Conservation (phyloP, 2,797 vertebrate genomes). For the Myoxocephalus aenaeus region DNA sequence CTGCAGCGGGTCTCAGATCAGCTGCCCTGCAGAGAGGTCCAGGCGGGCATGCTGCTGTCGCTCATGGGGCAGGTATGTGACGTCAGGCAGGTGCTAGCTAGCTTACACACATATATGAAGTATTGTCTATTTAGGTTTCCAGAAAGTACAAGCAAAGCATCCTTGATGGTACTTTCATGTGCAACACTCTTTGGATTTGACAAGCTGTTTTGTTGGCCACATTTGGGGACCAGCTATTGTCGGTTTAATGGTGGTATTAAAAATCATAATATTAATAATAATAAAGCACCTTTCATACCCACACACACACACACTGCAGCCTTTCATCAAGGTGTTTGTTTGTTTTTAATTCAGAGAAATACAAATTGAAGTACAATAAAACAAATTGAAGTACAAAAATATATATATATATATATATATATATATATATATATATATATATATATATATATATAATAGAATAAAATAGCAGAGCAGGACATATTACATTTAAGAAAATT, state of each 20-base stretch:
- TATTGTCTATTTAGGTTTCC: not conserved
- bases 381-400: not conserved
- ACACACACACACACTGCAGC: not conserved
- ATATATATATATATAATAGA: no score
- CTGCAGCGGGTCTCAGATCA: conserved; percentile 78
- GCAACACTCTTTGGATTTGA: not conserved
- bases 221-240: not conserved
- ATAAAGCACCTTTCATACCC: not conserved
- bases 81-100: not conserved
- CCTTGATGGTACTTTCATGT: not conserved
- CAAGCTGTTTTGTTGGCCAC: not conserved
- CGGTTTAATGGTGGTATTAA: no score
- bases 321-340: not conserved
- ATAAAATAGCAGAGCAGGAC: no score
- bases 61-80: conserved; percentile 91
- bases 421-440: no score
- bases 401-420: no score
- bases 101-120: not conserved
- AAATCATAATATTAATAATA: not conserved
- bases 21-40: conserved; percentile 89
- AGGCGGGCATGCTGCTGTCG: conserved; percentile 86
- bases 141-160: not conserved
- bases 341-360: no score
- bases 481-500: no score
- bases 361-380: no score